Percentiles rank a stretch among this genome's conserved stretches.
phyloP scores from a whole-genome alignment of 2,113 vertebrate genomes.

The Gobius niger region DNA sequence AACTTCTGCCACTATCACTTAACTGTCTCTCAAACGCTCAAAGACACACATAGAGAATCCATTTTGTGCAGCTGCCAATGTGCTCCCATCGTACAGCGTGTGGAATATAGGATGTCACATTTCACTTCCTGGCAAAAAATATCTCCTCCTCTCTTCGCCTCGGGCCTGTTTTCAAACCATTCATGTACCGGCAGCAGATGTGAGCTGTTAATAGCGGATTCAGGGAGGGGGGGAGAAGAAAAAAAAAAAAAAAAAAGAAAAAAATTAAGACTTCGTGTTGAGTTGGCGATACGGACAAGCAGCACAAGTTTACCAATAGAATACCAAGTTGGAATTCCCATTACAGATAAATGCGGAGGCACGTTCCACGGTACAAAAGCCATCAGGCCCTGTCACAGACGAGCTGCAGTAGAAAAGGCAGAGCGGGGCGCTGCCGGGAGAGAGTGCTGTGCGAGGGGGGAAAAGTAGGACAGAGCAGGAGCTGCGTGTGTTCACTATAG shows the following conservation, averaged over 20 bases:
- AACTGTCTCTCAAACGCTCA: background rate
- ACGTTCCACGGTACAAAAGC: slow-evolving; percentile 35
- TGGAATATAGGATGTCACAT: slow-evolving; percentile 52
- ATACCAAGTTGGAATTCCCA: slow-evolving; percentile 14
- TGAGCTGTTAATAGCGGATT: slow-evolving; percentile 32
- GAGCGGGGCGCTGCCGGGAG: slow-evolving; percentile 24
- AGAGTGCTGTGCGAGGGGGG: slow-evolving; percentile 44
- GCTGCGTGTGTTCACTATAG: slow-evolving; percentile 45
- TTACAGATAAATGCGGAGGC: slow-evolving; percentile 21
- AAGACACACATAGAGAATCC: slow-evolving; percentile 20
- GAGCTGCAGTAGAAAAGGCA: slow-evolving; percentile 43
- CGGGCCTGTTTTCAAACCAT: slow-evolving; percentile 23
- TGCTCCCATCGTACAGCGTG: slow-evolving; percentile 52
- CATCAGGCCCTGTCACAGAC: slow-evolving; percentile 44
- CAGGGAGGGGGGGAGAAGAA: background rate
- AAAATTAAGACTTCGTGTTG: slow-evolving; percentile 10
- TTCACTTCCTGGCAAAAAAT: slow-evolving; percentile 43
- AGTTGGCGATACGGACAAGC: background rate
- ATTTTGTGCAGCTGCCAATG: slow-evolving; percentile 41
- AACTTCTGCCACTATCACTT: background rate
- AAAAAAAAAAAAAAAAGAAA: background rate
- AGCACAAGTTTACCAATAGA: slow-evolving; percentile 2
- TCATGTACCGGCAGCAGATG: slow-evolving; percentile 31
- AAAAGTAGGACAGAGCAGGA: slow-evolving; percentile 54
- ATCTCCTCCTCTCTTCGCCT: slow-evolving; percentile 40